A percentile compares a stretch with the other conserved stretches of the same genome.
Evolutionary conservation across 2,113 vertebrate genomes (phyloP).

Genomic region (Triplophysa tibetana): DNA sequence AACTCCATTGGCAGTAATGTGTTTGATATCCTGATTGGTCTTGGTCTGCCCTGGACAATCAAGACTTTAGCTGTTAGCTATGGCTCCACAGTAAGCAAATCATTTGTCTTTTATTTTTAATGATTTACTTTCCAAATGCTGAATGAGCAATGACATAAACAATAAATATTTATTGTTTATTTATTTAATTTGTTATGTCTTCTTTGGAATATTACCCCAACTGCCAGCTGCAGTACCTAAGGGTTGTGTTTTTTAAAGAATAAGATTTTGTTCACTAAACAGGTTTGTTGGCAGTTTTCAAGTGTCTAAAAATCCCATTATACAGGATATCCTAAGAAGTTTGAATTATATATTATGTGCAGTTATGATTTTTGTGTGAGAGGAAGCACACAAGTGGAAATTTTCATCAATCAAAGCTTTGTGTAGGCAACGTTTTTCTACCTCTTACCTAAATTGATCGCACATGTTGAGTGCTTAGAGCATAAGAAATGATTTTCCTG

Average conservation of each 20-base stretch:
- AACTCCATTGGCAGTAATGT: conserved; percentile 98
- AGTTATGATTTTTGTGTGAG: neutral
- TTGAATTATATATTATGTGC: neutral
- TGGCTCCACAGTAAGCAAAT: conserved; percentile 85
- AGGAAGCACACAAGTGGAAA: neutral
- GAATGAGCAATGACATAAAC: neutral
- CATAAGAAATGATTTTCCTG: neutral
- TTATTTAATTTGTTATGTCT: neutral
- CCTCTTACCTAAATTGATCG: conserved; percentile 32
- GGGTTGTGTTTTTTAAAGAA: no score
- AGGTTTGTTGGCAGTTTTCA: neutral
- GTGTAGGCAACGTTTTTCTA: conserved; percentile 14
- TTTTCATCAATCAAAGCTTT: neutral
- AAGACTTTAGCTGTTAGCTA: conserved; percentile 92
- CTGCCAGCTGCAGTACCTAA: no score
- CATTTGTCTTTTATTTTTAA: neutral
- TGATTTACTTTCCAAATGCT: neutral
- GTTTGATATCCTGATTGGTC: conserved; percentile 94
- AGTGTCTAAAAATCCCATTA: neutral
- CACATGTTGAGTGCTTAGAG: conserved; percentile 32
- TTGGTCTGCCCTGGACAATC: conserved; percentile 91
- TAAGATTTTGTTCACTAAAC: no score
- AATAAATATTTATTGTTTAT: neutral
- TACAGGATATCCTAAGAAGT: neutral
- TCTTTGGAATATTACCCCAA: neutral